Conservation (phyloP, 2,113 vertebrate species). For the Petrocephalus zakoni region DNA sequence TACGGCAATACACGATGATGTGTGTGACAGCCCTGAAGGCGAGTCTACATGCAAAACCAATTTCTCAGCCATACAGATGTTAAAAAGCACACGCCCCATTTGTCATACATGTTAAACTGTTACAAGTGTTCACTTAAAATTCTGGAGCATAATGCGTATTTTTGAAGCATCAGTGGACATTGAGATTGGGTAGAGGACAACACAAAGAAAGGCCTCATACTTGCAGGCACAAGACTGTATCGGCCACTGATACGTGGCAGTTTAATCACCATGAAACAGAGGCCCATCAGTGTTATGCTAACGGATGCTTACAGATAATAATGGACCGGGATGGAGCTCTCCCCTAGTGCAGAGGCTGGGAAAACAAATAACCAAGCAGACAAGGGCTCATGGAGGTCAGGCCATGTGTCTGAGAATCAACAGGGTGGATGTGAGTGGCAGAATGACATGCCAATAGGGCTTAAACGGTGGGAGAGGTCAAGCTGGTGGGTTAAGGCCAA, state of each 20-base stretch:
- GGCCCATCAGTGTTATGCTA: not conserved
- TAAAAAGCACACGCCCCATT: not conserved
- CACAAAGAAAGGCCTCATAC: not conserved
- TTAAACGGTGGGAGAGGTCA: not conserved
- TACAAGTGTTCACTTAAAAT: not conserved
- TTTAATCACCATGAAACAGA: conserved; percentile 11
- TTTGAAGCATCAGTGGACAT: not conserved
- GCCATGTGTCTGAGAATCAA: not conserved
- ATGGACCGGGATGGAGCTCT: conserved; percentile 14
- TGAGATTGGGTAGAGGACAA: not conserved
- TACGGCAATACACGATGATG: not conserved
- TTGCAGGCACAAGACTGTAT: not conserved
- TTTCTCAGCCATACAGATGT: not conserved
- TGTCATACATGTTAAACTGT: not conserved
- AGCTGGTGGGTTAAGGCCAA: not conserved
- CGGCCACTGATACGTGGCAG: not conserved
- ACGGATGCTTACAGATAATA: conserved; percentile 23
- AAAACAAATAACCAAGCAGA: not conserved
- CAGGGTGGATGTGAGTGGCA: not conserved
- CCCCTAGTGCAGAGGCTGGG: not conserved
- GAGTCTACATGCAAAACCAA: not conserved
- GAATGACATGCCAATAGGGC: not conserved
- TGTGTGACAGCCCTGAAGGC: not conserved
- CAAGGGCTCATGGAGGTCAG: not conserved
- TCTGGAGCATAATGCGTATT: not conserved